Conservation (phyloP, 2,113 vertebrate genomes). For the Bombycilla garrulus region DNA sequence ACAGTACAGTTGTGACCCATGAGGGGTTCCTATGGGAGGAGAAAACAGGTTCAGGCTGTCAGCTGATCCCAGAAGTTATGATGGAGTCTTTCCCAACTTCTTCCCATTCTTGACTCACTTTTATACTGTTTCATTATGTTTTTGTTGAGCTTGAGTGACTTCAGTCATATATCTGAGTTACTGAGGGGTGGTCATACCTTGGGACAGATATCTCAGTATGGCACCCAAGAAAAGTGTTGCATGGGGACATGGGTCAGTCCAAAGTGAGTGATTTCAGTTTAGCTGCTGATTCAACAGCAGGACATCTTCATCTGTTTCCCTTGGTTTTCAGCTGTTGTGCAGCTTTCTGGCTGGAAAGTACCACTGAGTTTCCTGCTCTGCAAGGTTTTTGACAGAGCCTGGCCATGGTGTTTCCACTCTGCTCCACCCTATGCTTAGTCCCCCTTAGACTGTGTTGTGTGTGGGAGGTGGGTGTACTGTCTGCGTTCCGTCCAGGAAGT, state of each 20-base stretch:
- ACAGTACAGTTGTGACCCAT: neutral
- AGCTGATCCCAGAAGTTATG: neutral
- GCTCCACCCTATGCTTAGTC: neutral
- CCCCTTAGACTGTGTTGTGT: neutral
- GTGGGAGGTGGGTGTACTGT: neutral
- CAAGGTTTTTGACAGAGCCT: neutral
- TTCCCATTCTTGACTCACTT: neutral
- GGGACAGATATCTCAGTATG: neutral
- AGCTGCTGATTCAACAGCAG: neutral
- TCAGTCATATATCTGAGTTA: neutral
- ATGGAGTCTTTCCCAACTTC: neutral
- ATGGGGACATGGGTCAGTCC: neutral
- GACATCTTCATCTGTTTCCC: neutral
- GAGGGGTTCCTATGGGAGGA: rapidly evolving
- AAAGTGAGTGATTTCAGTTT: neutral
- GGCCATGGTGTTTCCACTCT: neutral
- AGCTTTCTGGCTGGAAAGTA: neutral
- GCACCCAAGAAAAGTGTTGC: neutral
- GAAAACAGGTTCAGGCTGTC: neutral
- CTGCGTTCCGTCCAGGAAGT: rapidly evolving
- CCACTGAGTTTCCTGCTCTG: neutral
- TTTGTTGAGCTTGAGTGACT: neutral
- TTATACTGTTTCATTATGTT: neutral
- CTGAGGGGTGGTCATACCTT: neutral
- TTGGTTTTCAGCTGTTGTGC: neutral